phyloP scores from a whole-genome alignment of 2,888 invertebrate genomes.

The Agrotis puta region DNA sequence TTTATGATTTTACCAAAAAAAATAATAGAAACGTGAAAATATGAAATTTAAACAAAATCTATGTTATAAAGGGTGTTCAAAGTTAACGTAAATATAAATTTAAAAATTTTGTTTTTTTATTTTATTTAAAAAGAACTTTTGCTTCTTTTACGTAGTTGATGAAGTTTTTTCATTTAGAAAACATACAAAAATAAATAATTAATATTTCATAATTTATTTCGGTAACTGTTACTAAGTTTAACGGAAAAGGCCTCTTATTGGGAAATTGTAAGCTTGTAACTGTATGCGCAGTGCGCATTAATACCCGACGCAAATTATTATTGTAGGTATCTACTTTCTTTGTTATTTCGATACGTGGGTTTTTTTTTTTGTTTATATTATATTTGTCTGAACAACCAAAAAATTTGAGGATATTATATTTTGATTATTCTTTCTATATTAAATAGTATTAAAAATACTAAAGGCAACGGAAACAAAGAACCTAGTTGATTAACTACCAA shows the following conservation, averaged over 20 bases:
- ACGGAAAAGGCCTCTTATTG: conserved; percentile 1
- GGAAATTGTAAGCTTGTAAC: background rate
- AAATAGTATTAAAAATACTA: no score
- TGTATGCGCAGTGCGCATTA: conserved; percentile 37
- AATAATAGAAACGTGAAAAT: no score
- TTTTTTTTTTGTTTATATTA: background rate
- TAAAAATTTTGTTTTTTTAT: no score
- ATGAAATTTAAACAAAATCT: no score
- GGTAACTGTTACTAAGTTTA: conserved; percentile 6
- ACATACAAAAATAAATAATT: background rate
- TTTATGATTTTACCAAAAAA: no score
- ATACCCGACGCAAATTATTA: background rate
- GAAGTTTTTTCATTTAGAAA: background rate
- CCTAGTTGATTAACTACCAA: no score
- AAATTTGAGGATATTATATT: background rate
- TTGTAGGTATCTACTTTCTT: background rate
- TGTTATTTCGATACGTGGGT: background rate
- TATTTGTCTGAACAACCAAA: background rate
- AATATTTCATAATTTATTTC: conserved; percentile 11
- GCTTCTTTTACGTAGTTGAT: background rate
- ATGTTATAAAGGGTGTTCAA: no score
- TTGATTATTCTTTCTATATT: background rate
- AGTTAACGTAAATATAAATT: no score
- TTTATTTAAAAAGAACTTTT: background rate
- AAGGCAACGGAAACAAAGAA: no score